Evolutionary conservation across 37 sponge, comb jelly and placozoan species (phyloP).

Genomic region (Spongilla lacustris): DNA sequence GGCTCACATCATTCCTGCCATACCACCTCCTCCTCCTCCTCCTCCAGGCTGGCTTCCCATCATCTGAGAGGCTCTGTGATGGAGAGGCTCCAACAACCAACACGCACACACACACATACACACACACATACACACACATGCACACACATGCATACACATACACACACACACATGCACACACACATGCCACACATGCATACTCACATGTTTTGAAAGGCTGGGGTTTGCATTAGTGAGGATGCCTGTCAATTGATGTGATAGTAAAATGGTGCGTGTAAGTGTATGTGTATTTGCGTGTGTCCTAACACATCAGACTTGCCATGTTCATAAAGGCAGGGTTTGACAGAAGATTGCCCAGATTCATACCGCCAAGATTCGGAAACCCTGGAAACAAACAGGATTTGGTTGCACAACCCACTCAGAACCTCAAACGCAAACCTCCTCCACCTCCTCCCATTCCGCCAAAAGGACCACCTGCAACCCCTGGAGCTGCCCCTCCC

Average conservation of each 20-base stretch:
- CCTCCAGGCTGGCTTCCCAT: neutral
- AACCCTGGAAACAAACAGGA: neutral
- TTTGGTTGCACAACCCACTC: neutral
- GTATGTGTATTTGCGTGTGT: neutral
- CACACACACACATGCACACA: neutral
- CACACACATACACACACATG: neutral
- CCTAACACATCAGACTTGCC: conserved; percentile 23
- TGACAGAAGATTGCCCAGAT: conserved; percentile 11
- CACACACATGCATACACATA: neutral
- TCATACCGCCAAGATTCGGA: conserved; percentile 13
- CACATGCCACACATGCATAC: neutral
- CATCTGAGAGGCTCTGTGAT: conserved; percentile 15
- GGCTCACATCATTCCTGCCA: conserved; percentile 43
- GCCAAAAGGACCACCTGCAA: neutral
- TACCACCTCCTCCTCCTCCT: no score
- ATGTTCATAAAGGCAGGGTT: conserved; percentile 73
- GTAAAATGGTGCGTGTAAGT: neutral
- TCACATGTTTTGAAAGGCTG: conserved; percentile 59
- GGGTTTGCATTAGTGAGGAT: conserved; percentile 32
- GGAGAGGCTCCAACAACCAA: neutral
- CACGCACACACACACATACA: neutral
- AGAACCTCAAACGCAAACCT: neutral
- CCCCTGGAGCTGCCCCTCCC: neutral
- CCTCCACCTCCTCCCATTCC: neutral
- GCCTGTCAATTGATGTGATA: neutral